Evolutionary conservation across 2,113 vertebrate genomes (phyloP).

Genomic region (Macquaria australasica): DNA sequence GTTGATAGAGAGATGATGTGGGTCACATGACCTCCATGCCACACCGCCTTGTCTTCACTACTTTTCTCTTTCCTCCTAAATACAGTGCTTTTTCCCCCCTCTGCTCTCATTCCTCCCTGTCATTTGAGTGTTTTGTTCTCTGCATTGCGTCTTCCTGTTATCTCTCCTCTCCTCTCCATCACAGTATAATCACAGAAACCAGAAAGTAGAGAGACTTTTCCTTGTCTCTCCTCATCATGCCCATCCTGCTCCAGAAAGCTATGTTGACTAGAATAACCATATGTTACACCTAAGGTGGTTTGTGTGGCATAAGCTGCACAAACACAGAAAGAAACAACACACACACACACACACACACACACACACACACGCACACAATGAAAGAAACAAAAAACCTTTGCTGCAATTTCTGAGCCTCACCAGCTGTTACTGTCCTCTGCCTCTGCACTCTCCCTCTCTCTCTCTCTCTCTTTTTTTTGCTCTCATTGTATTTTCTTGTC

Average conservation of each 20-base stretch:
- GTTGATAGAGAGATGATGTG: slow-evolving; percentile 63
- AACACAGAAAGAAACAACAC: slow-evolving; percentile 36
- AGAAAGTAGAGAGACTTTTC: slow-evolving; percentile 6
- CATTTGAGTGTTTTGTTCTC: slow-evolving; percentile 20
- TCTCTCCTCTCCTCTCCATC: slow-evolving; percentile 29
- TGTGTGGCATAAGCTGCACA: slow-evolving; percentile 47
- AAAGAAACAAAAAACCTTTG: slow-evolving; percentile 38
- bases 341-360: slow-evolving; percentile 31
- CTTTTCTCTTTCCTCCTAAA: slow-evolving; percentile 27
- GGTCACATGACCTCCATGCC: slow-evolving; percentile 42
- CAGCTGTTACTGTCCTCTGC: slow-evolving; percentile 62
- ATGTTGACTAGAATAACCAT: slow-evolving; percentile 49
- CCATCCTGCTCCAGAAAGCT: slow-evolving; percentile 36
- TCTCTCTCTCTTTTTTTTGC: neutral
- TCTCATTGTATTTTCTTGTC: slow-evolving; percentile 38
- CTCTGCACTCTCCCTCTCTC: neutral
- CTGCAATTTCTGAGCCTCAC: slow-evolving; percentile 32
- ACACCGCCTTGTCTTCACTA: slow-evolving; percentile 20
- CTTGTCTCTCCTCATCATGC: slow-evolving; percentile 22
- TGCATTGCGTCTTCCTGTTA: slow-evolving; percentile 9
- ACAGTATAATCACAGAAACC: slow-evolving; percentile 21
- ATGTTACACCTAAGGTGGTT: slow-evolving; percentile 69
- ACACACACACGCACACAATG: slow-evolving; percentile 13
- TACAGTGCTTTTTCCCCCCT: neutral
- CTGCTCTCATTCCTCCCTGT: neutral